Evolutionary conservation across 2,797 vertebrate genomes (phyloP).

Genomic region (Pangasius djambal): DNA sequence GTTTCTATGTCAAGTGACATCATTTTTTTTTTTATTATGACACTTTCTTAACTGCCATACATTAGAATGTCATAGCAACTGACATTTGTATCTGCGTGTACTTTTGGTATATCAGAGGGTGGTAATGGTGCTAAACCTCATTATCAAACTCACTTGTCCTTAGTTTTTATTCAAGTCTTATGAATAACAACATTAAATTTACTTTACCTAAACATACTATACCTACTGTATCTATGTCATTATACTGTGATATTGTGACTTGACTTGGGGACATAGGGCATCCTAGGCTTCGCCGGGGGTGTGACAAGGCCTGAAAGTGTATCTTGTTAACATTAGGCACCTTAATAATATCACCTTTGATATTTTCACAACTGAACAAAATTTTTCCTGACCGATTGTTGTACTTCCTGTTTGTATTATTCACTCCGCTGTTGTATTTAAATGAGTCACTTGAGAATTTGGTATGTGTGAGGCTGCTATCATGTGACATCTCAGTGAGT

Average conservation of each 20-base stretch:
- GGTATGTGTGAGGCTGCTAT: slow-evolving; percentile 33
- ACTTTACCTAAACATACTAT: background rate
- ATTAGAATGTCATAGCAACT: background rate
- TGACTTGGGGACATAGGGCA: background rate
- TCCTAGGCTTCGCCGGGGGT: too few relatives aligned
- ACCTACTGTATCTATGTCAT: background rate
- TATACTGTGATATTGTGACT: background rate
- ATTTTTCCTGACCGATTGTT: background rate
- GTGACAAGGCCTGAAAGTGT: background rate
- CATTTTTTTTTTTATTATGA: background rate
- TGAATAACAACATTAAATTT: background rate
- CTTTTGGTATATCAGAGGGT: background rate
- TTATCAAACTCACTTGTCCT: background rate
- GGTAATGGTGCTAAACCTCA: background rate
- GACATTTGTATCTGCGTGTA: background rate
- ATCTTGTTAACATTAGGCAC: background rate
- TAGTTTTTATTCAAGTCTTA: background rate
- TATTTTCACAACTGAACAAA: background rate
- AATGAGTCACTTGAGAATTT: background rate
- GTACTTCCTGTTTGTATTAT: background rate
- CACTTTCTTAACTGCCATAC: background rate
- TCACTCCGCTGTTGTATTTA: slow-evolving; percentile 15
- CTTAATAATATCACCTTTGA: background rate
- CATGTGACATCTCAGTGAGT: slow-evolving; percentile 36
- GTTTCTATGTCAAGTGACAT: background rate